Conservation (phyloP, 2,888 invertebrate species). For the Anticlea derivata region DNA sequence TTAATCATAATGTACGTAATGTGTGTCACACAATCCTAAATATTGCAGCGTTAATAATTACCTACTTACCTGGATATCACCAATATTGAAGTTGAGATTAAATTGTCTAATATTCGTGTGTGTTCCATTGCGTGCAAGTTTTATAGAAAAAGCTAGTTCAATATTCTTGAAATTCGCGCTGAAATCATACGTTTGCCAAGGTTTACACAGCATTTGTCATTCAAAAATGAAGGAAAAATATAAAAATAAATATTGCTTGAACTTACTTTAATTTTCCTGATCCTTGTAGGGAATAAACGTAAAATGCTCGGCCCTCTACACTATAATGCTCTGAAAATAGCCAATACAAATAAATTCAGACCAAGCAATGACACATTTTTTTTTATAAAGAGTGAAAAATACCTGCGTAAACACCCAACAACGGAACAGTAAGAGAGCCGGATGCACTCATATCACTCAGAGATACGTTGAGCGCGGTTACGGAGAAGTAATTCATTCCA, state of each 20-base stretch:
- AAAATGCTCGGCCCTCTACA: slow-evolving; percentile 50
- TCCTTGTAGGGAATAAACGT: slow-evolving; percentile 49
- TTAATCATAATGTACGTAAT: no score
- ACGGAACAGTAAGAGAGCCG: slow-evolving; percentile 40
- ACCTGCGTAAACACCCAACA: slow-evolving; percentile 45
- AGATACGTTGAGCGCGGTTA: slow-evolving; percentile 42
- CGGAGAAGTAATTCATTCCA: slow-evolving; percentile 47
- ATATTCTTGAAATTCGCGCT: slow-evolving; percentile 37
- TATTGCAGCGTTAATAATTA: no score
- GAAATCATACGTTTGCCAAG: slow-evolving; percentile 5
- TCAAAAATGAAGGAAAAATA: no score
- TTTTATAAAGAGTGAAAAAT: no score
- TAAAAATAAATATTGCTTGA: no score
- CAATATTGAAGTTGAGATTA: slow-evolving; percentile 26
- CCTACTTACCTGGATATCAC: slow-evolving; percentile 34
- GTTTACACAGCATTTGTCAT: no score
- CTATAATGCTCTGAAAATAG: slow-evolving; percentile 49
- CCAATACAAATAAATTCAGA: no score
- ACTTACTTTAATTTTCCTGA: slow-evolving; percentile 54
- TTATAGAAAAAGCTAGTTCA: slow-evolving; percentile 31
- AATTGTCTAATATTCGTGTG: slow-evolving; percentile 35
- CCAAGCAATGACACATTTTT: no score
- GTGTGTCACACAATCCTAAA: no score
- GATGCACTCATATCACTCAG: slow-evolving; percentile 36
- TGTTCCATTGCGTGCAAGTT: slow-evolving; percentile 31